Percentiles rank a stretch among this genome's conserved stretches.
Conservation (phyloP, 2,888 invertebrate species). For the Lysandra coridon region DNA sequence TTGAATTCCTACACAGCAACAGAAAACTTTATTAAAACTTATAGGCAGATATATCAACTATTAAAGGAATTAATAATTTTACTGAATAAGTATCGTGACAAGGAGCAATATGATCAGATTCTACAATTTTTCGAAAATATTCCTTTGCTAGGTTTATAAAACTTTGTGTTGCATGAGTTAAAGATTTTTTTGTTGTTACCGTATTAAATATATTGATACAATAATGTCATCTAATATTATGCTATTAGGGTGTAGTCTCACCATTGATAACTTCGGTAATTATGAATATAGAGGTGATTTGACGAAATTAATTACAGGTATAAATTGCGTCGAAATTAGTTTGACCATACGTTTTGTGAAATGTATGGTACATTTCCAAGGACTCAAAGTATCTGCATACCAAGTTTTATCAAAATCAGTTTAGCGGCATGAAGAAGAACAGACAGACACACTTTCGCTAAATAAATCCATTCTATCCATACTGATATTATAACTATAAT, state of each 20-base stretch:
- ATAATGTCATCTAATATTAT: neutral
- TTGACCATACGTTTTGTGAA: no score
- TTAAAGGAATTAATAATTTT: conserved; percentile 53
- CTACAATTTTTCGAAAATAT: conserved; percentile 58
- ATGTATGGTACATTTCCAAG: no score
- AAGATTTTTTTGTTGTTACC: neutral
- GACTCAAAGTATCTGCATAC: no score
- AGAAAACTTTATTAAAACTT: conserved; percentile 59
- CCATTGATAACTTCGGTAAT: no score
- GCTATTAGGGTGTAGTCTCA: neutral
- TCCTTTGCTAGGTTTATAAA: conserved; percentile 42
- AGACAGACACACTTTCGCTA: no score
- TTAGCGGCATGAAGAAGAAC: no score
- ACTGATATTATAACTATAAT: no score
- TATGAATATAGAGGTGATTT: no score
- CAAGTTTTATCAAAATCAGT: no score
- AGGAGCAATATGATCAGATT: conserved; percentile 47
- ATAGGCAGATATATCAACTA: conserved; percentile 54
- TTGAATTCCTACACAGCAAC: conserved; percentile 53
- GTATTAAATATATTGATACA: neutral
- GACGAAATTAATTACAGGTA: no score
- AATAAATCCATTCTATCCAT: no score
- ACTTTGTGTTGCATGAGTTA: neutral
- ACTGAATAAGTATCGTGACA: conserved; percentile 48
- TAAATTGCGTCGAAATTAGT: no score